phyloP scores from a whole-genome alignment of 2,888 invertebrate genomes.

The Coenonympha glycerion region DNA sequence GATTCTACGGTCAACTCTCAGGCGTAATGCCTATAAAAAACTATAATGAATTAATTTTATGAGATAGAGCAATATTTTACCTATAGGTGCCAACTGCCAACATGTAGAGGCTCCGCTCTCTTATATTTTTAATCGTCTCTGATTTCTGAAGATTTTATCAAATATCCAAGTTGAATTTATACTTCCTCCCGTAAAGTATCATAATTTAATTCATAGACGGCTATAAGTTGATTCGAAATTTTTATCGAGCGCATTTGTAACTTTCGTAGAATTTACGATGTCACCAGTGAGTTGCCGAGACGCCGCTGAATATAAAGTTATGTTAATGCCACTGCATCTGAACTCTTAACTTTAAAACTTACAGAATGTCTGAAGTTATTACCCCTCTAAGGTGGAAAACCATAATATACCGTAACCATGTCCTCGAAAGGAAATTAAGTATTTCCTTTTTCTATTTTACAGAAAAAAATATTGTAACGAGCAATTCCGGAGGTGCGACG shows the following conservation, averaged over 20 bases:
- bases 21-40: no score
- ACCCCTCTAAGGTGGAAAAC: constrained; percentile 41
- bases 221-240: constrained; percentile 64
- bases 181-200: constrained; percentile 22
- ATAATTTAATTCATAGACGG: constrained; percentile 50
- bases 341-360: constrained; percentile 62
- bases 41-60: no score
- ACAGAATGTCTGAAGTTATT: constrained; percentile 59
- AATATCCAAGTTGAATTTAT: background rate
- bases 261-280: constrained; percentile 66
- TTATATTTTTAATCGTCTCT: no score
- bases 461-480: no score
- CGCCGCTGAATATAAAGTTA: constrained; percentile 71
- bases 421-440: constrained; percentile 30
- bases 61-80: no score
- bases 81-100: no score
- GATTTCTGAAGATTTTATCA: background rate
- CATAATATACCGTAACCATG: constrained; percentile 7
- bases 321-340: constrained; percentile 64
- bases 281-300: constrained; percentile 61
- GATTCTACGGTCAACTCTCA: no score
- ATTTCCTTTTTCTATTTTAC: constrained; percentile 1
- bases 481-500: no score
- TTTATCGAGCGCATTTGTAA: constrained; percentile 64
- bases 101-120: no score